Conservation (phyloP, 92 coral and sea anemone species). For the Anthopleura xanthogrammica region DNA sequence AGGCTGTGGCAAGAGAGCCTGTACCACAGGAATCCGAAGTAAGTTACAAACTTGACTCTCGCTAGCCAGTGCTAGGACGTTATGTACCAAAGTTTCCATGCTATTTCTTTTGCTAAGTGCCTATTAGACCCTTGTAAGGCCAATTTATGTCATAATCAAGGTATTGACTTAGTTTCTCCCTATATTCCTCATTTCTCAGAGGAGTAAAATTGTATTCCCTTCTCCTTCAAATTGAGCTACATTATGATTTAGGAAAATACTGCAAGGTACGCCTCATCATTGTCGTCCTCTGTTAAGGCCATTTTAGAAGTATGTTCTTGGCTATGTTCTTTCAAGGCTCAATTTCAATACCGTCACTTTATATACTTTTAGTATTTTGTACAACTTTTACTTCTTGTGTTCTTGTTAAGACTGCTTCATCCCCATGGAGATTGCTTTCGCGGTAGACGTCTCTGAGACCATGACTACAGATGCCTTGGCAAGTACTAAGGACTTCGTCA, state of each 20-base stretch:
- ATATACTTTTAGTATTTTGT: neutral
- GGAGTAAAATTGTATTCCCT: no score
- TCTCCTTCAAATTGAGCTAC: neutral
- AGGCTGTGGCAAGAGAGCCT: conserved; percentile 60
- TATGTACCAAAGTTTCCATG: no score
- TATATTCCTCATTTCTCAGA: no score
- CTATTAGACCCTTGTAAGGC: no score
- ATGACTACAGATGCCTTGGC: conserved; percentile 12
- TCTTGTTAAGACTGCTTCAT: conserved; percentile 49
- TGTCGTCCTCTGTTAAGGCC: no score
- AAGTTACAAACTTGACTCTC: neutral
- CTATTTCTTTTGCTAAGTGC: no score
- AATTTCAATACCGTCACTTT: neutral
- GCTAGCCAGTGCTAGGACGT: no score
- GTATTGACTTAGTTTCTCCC: no score
- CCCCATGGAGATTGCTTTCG: conserved; percentile 71
- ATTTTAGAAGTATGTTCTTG: neutral
- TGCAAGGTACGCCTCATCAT: no score
- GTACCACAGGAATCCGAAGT: conserved; percentile 55
- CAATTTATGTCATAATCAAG: no score
- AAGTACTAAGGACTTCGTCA: conserved; percentile 34
- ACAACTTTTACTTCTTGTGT: neutral
- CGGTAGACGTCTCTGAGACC: conserved; percentile 60
- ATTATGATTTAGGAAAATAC: no score
- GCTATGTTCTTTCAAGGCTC: neutral